Conservation (phyloP, 2,113 vertebrate genomes). For the Sinosuthora webbiana region DNA sequence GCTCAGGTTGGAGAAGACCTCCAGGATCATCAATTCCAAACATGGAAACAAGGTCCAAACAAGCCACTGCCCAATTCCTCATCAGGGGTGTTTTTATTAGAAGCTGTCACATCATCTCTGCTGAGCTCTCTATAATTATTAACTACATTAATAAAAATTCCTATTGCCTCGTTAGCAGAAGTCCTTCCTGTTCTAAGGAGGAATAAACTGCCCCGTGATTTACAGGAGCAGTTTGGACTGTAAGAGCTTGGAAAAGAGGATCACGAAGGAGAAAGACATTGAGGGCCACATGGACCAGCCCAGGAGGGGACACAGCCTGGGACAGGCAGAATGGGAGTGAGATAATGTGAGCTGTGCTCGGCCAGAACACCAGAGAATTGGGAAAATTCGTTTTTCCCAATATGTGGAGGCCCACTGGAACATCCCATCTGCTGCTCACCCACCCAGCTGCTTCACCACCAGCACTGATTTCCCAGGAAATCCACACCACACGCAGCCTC, state of each 20-base stretch:
- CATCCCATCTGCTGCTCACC: background rate
- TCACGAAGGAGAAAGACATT: background rate
- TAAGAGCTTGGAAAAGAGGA: background rate
- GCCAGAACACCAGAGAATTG: background rate
- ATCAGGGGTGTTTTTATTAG: background rate
- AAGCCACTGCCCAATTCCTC: background rate
- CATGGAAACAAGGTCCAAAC: background rate
- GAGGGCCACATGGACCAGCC: fast-evolving
- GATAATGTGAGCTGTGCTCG: background rate
- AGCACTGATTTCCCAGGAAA: background rate
- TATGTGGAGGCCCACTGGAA: background rate
- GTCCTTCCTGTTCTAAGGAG: background rate
- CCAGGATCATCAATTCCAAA: background rate
- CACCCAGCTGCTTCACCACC: background rate
- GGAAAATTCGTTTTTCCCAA: fast-evolving
- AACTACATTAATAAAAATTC: background rate
- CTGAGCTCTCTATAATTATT: background rate
- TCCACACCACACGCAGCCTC: background rate
- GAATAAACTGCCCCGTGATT: background rate
- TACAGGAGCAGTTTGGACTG: background rate
- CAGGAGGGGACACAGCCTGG: background rate
- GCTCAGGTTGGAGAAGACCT: background rate
- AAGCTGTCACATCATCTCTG: background rate
- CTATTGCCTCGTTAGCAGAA: background rate
- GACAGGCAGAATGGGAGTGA: fast-evolving